Conservation (phyloP, 2,113 vertebrate genomes). For the Trinectes maculatus region DNA sequence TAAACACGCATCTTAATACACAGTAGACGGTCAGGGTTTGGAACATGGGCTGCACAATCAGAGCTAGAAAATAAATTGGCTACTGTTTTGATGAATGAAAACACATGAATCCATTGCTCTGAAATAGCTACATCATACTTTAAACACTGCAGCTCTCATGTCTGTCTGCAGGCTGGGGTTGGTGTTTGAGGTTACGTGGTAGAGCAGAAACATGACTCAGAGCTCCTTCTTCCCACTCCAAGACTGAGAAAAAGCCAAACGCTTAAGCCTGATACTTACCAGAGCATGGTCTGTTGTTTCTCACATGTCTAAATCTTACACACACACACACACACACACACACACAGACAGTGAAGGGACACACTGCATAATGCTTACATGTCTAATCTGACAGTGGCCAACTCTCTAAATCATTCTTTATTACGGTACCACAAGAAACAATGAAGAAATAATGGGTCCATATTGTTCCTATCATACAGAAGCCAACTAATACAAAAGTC, state of each 20-base stretch:
- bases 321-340: conserved; percentile 32
- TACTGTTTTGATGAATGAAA: conserved; percentile 1
- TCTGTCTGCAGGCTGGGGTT: conserved; percentile 19
- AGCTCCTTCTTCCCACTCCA: conserved; percentile 52
- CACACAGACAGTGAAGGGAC: neutral
- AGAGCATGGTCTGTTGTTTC: conserved; percentile 71
- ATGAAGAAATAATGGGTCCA: conserved; percentile 58
- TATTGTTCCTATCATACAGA: conserved; percentile 36
- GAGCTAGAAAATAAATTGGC: neutral
- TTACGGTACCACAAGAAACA: conserved; percentile 54
- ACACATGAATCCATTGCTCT: neutral
- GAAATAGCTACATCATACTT: conserved; percentile 7
- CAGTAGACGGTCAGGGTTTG: neutral
- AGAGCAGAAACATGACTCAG: conserved; percentile 54
- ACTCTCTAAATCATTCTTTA: conserved; percentile 63
- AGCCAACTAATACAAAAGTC: conserved; percentile 37
- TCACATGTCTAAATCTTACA: conserved; percentile 34
- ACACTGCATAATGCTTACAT: conserved; percentile 21
- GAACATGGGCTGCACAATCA: neutral
- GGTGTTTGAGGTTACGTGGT: conserved; percentile 49
- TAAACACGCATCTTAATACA: conserved; percentile 5
- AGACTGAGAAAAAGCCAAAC: conserved; percentile 52
- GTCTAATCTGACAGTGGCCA: conserved; percentile 28
- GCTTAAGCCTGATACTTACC: conserved; percentile 61
- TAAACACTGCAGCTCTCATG: conserved; percentile 2